Percentiles rank a stretch among this genome's conserved stretches.
phyloP scores from a whole-genome alignment of 1,140 invertebrate genomes.

The Chymomyza costata region DNA sequence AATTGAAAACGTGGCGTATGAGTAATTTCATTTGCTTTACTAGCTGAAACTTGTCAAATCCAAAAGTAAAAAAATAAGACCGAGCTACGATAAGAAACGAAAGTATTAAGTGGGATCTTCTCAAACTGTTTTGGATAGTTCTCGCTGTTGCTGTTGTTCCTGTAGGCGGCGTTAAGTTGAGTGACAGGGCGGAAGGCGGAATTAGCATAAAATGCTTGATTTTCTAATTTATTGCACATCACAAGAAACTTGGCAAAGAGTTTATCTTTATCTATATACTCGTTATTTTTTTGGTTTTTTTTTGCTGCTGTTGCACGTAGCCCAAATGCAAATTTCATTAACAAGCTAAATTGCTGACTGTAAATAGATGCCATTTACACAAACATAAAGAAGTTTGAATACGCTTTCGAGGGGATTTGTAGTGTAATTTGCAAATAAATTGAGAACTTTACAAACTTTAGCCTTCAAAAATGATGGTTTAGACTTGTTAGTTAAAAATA shows the following conservation, averaged over 20 bases:
- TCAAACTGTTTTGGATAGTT: no score
- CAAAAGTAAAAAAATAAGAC: no score
- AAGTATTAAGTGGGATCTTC: no score
- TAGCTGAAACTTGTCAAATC: conserved; percentile 67
- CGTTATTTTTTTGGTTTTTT: conserved; percentile 41
- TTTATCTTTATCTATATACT: no score
- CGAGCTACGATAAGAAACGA: no score
- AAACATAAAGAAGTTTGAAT: no score
- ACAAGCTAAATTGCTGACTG: conserved; percentile 62
- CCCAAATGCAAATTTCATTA: conserved; percentile 73
- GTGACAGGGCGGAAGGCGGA: conserved; percentile 38
- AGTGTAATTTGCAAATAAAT: no score
- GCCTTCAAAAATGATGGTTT: no score
- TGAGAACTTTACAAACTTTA: no score
- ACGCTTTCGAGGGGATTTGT: no score
- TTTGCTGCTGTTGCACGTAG: conserved; percentile 59
- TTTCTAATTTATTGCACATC: conserved; percentile 72
- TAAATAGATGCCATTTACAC: no score
- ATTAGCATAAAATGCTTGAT: conserved; percentile 72
- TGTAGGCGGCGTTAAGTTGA: conserved; percentile 23
- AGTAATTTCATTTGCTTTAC: conserved; percentile 63
- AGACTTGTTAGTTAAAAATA: no score
- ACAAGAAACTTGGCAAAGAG: conserved; percentile 50
- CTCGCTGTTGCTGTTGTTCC: conserved; percentile 24
- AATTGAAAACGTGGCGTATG: conserved; percentile 67